Conservation (phyloP, 2,888 invertebrate genomes). For the Priapulus caudatus region DNA sequence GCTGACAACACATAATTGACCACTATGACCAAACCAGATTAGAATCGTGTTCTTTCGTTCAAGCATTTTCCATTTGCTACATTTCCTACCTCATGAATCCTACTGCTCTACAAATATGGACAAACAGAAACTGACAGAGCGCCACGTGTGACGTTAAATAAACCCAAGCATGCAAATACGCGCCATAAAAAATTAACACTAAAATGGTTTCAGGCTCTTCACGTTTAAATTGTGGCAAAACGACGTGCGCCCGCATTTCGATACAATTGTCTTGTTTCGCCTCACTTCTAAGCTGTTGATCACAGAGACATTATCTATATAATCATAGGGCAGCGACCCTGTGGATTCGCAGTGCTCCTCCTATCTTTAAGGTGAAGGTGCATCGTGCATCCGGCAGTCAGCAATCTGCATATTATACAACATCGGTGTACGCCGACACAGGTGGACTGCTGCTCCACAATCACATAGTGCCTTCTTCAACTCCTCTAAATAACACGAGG, state of each 20-base stretch:
- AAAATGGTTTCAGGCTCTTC: too few relatives aligned
- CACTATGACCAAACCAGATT: neutral
- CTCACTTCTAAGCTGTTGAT: too few relatives aligned
- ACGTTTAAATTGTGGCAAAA: too few relatives aligned
- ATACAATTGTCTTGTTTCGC: too few relatives aligned
- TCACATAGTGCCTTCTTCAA: neutral
- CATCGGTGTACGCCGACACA: neutral
- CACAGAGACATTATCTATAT: too few relatives aligned
- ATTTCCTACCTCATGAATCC: too few relatives aligned
- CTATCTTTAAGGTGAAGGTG: neutral
- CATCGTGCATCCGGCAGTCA: neutral
- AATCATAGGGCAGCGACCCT: too few relatives aligned
- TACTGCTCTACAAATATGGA: too few relatives aligned
- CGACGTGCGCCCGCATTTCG: too few relatives aligned
- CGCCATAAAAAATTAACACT: too few relatives aligned
- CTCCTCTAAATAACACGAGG: neutral
- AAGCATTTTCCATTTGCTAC: neutral
- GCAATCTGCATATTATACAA: neutral
- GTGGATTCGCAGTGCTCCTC: neutral
- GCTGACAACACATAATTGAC: conserved; percentile 15
- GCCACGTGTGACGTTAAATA: neutral
- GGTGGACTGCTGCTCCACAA: neutral
- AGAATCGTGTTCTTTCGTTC: neutral
- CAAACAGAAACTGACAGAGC: neutral
- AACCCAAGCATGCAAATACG: neutral